A percentile compares a stretch with the other conserved stretches of the same genome.
phyloP scores from a whole-genome alignment of 1,140 invertebrate species.

The Leptoteleia sp. region DNA sequence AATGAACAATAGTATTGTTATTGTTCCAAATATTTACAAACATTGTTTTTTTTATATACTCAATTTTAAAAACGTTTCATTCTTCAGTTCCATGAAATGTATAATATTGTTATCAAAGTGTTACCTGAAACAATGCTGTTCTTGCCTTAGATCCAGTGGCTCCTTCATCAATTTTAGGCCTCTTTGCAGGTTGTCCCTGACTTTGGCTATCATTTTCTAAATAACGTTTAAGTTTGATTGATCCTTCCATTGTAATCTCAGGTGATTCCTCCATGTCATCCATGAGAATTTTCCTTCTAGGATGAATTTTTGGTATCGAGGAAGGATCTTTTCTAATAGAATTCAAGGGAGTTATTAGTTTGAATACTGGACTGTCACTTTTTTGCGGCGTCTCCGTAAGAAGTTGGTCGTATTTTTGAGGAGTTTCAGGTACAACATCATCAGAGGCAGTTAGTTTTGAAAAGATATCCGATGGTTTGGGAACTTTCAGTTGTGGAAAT shows the following conservation, averaged over 20 bases:
- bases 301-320: constrained; percentile 68
- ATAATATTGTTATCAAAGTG: too few relatives aligned
- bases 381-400: constrained; percentile 72
- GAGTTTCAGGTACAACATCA: constrained; percentile 71
- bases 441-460: constrained; percentile 25
- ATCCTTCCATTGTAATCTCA: constrained; percentile 58
- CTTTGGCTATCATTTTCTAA: not conserved
- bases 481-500: constrained; percentile 14
- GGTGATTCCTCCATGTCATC: constrained; percentile 62
- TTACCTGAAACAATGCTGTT: constrained; percentile 73
- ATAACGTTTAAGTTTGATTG: constrained; percentile 68
- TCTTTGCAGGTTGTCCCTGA: constrained; percentile 31
- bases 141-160: constrained; percentile 70
- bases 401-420: constrained; percentile 63
- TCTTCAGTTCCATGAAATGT: too few relatives aligned
- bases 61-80: too few relatives aligned
- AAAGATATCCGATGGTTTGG: constrained; percentile 13
- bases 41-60: too few relatives aligned
- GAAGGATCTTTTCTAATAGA: constrained; percentile 67
- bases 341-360: constrained; percentile 73
- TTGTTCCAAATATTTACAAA: too few relatives aligned
- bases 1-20: too few relatives aligned
- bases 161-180: constrained; percentile 65
- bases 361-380: constrained; percentile 58
- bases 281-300: constrained; percentile 70